Base-by-base conservation (phyloP, 2,888 invertebrate species). In the Ennomos quercinarius region DNA sequence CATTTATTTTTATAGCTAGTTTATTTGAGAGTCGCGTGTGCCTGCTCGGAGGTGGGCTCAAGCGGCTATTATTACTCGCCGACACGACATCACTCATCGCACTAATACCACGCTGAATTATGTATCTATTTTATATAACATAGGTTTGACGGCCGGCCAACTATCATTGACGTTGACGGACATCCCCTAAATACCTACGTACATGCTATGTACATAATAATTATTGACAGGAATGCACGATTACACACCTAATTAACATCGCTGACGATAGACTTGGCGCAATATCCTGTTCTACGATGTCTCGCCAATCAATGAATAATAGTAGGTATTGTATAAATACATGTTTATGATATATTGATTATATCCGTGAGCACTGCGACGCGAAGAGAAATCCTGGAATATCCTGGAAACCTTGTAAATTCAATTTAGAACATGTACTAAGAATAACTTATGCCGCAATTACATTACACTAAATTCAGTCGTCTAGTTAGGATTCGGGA, bases 1-100 rank as follows among this genome's bases (percentile, higher is more conserved):
- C 88, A 87, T 91, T 91, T 91, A 91, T 89, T 89, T 91, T 90
- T 88, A 89, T 89, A 84, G 83, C 83, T 81, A 81, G 83, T 87
- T 86, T 89, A 88, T 90, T 89, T 79, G 86, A 81, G 78, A 86
- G 84, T 78, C 81, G 82, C 81, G 81, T 86, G 83, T 83, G 80
- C 77, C 79, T 80, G 77, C 77, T 78, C 77, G 77, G 77, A 80
- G 86, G 85, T 85, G 83, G 83, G 83, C 82, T 78, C 81, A 72
- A 74, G 61, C 81, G 66, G 78, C 86, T 89, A 87, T 90, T 89
- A 91, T 89, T 89, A 83, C 84, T 82, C 77, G 85, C 82, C 84
- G 86, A 86, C 90, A 86, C 83, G 86, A 82, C 86, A 91, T 89
- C 89, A 87, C 78, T 91, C 91, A 89, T 84, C 88, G 81, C 76